Evolutionary conservation across 2,888 invertebrate genomes (phyloP), one percentile per base, ranked within the genome.

Genomic region (Emesis furor): DNA sequence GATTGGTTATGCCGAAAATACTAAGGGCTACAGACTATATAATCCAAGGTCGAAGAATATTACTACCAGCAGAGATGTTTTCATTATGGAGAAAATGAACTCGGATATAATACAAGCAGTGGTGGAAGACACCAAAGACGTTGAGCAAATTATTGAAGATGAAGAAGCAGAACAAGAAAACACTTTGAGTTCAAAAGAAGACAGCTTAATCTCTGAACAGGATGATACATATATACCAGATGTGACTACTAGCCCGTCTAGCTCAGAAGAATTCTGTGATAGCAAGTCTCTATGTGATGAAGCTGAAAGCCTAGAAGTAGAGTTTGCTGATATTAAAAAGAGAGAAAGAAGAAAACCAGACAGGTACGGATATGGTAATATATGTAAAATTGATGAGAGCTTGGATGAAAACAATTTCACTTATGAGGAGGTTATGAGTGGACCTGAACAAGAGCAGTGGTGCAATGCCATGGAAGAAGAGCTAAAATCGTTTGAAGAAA

Each of bases 1-100:
- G 12, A 72, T 87, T n/a, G 88, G 90, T 14, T 90, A 85, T 81
- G 76, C 81, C 30, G 87, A 90, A 6, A 84, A 86, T 72, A 77
- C 62, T 30, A 72, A 77, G 14, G 62, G 46, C n/a, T 72, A 62
- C 32, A 42, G 71, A 8, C 14, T 42, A 7, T 83, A 86, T 69
- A 76, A 87, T 71, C 86, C 84, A 7, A 71, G 35, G 10, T 78
- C 72, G 2, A 78, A 79, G 30, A 73, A 51, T 1, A 51, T 87
- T 17, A 78, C 78, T 7, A 84, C 82, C 14, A 81, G 80, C 39
- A 81, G 89, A 76, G 83, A 86, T 82, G 81, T 86, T 10, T 17
- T 76, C 10, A 84, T 88, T 35, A 78, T 79, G 32, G 84, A 83
- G 17, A 59, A 76, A 35, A 67, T 76, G 1, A 42, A 74, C 62